Conservation (phyloP, 2,888 invertebrate genomes). For the Trichopoda pennipes region DNA sequence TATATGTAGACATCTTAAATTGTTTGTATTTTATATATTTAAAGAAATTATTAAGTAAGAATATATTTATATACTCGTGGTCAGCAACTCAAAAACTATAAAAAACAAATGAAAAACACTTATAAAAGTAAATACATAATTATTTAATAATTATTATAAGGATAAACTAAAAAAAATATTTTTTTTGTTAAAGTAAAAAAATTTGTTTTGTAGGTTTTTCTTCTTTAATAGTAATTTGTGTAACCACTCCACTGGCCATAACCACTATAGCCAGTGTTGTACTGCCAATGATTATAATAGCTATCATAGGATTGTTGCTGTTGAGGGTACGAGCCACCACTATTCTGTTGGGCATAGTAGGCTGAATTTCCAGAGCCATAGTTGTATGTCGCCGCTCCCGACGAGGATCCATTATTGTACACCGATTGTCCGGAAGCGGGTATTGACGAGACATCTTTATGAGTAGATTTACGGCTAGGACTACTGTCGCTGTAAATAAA, state of each 20-base stretch:
- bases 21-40: slow-evolving; percentile 7
- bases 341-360: slow-evolving; percentile 76
- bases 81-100: slow-evolving; percentile 45
- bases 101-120: slow-evolving; percentile 28
- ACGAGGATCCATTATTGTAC: slow-evolving; percentile 77
- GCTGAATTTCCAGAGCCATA: slow-evolving; percentile 76
- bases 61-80: slow-evolving; percentile 43
- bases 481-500: slow-evolving; percentile 76
- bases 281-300: slow-evolving; percentile 84
- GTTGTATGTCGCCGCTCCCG: slow-evolving; percentile 76
- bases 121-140: slow-evolving; percentile 41
- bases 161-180: slow-evolving; percentile 27
- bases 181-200: slow-evolving; percentile 36
- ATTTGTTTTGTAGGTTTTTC: slow-evolving; percentile 36
- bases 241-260: slow-evolving; percentile 85
- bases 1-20: slow-evolving; percentile 21
- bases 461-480: slow-evolving; percentile 79
- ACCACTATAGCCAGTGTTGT: slow-evolving; percentile 80
- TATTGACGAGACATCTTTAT: slow-evolving; percentile 74
- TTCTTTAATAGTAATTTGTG: slow-evolving; percentile 79
- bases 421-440: slow-evolving; percentile 69
- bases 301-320: slow-evolving; percentile 82
- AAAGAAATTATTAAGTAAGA: slow-evolving; percentile 30
- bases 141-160: slow-evolving; percentile 63
- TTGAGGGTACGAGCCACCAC: slow-evolving; percentile 74